Evolutionary conservation across 2,888 invertebrate species (phyloP).

Genomic region (Octonoba sinensis): DNA sequence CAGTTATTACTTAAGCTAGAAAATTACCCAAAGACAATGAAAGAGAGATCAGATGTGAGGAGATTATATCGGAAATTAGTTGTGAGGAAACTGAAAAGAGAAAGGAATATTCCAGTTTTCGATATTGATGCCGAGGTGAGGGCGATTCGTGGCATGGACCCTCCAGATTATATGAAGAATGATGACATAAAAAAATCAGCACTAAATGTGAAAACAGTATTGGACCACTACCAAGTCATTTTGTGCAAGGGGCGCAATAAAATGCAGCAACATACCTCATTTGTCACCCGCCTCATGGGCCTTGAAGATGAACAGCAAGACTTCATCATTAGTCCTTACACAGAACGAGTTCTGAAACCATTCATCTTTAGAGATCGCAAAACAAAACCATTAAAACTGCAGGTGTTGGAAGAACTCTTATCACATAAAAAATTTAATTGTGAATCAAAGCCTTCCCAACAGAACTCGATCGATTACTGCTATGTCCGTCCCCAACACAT

Average conservation of each 20-base stretch:
- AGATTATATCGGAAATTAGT: constrained; percentile 76
- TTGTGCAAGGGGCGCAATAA: neutral
- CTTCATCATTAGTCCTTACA: constrained; percentile 72
- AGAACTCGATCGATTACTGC: constrained; percentile 83
- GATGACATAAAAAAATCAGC: constrained; percentile 6
- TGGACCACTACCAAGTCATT: constrained; percentile 32
- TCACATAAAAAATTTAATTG: constrained; percentile 73
- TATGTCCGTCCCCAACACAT: constrained; percentile 90
- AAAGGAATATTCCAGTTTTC: constrained; percentile 75
- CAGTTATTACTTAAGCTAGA: constrained; percentile 70
- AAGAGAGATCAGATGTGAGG: constrained; percentile 69
- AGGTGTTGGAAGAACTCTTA: constrained; percentile 77
- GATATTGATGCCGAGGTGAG: constrained; percentile 74
- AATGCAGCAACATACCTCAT: constrained; percentile 67
- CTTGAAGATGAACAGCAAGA: constrained; percentile 70
- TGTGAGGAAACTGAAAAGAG: constrained; percentile 76
- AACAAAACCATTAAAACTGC: constrained; percentile 80
- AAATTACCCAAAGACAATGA: constrained; percentile 67
- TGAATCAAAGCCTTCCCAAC: constrained; percentile 70
- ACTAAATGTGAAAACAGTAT: neutral
- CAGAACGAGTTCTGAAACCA: constrained; percentile 79
- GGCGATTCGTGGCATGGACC: constrained; percentile 65
- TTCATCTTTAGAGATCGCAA: constrained; percentile 83
- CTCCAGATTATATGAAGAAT: constrained; percentile 31
- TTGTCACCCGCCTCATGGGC: constrained; percentile 70